phyloP scores from a whole-genome alignment of 1,140 invertebrate species.

The Homarus americanus region DNA sequence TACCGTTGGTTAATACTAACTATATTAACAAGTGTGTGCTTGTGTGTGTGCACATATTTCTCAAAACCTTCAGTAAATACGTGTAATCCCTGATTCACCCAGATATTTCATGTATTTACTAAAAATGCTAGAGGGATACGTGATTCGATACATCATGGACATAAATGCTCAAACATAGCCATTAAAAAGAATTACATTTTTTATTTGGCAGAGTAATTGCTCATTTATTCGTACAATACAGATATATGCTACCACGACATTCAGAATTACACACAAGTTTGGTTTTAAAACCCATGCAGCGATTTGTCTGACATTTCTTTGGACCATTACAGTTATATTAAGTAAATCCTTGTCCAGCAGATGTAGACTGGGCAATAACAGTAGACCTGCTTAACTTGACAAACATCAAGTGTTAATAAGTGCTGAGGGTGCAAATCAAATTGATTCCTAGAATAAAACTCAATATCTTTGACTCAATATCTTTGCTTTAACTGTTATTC shows the following conservation, averaged over 20 bases:
- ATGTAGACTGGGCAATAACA: conserved; percentile 14
- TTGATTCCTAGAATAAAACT: conserved; percentile 27
- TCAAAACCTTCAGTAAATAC: too few species aligned
- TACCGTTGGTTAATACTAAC: too few species aligned
- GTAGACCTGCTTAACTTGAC: conserved; percentile 11
- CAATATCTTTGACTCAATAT: conserved; percentile 34
- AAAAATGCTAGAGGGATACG: too few species aligned
- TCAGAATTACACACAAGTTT: conserved; percentile 16
- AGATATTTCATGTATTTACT: conserved; percentile 17
- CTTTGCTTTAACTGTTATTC: conserved; percentile 31
- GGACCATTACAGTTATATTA: conserved; percentile 19
- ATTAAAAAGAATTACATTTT: not conserved
- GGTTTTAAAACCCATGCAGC: conserved; percentile 38
- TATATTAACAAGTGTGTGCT: too few species aligned
- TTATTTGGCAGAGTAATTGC: not conserved
- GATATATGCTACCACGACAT: conserved; percentile 10
- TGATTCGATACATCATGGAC: conserved; percentile 13
- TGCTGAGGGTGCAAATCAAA: conserved; percentile 25
- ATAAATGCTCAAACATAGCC: conserved; percentile 8
- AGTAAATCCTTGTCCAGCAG: conserved; percentile 17
- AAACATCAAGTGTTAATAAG: conserved; percentile 11
- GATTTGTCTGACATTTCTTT: conserved; percentile 23
- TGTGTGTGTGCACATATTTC: too few species aligned
- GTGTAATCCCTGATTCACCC: conserved; percentile 40
- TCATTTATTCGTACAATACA: conserved; percentile 31